Evolutionary conservation across 2,797 vertebrate species (phyloP).

Genomic region (Hippopotamyrus pictus): DNA sequence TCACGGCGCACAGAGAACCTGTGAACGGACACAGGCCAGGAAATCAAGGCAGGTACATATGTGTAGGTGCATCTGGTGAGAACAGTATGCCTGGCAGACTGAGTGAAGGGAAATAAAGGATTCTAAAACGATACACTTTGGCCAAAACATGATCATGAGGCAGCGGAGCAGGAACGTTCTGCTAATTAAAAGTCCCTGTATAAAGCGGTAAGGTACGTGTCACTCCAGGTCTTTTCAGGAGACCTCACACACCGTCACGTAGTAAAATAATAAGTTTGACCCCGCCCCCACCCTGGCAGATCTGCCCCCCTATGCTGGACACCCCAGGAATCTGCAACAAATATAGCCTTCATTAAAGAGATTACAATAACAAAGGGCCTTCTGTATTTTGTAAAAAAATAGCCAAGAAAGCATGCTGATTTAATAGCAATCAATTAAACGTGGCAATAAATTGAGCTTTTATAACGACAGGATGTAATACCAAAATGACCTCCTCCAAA

Average conservation of each 20-base stretch:
- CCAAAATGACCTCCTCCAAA: background rate
- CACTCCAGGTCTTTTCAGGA: background rate
- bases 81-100: background rate
- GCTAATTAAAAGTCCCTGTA: background rate
- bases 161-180: background rate
- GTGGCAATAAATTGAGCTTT: background rate
- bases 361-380: background rate
- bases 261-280: background rate
- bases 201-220: background rate
- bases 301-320: background rate
- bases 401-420: background rate
- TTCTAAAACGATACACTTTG: background rate
- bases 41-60: background rate
- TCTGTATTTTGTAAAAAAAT: background rate
- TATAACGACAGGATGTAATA: background rate
- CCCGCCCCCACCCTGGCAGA: background rate
- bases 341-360: background rate
- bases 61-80: background rate
- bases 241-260: background rate
- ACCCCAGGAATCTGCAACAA: background rate
- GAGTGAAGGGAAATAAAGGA: background rate
- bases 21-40: background rate
- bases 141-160: background rate
- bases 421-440: background rate
- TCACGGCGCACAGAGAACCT: background rate